These are phyloP conservation scores for Myrmecophaga tridactyla DNA, from an alignment of 2,113 vertebrate genomes.

Conservation along the genomic window DNA sequence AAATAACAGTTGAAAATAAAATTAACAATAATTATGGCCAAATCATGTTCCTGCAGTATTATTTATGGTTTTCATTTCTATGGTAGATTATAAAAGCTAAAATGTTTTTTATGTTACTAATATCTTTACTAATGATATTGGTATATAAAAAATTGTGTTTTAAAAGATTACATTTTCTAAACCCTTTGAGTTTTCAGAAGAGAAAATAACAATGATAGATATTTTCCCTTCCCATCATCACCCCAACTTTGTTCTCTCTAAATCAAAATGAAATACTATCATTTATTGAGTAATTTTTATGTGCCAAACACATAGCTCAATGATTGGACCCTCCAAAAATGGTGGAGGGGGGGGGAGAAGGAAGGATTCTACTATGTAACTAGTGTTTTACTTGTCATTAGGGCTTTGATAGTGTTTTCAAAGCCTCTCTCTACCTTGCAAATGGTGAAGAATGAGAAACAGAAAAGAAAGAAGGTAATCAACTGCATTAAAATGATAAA, in stretches of 20 bases:
- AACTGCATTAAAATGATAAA: neutral
- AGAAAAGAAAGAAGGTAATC: neutral
- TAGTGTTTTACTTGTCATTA: neutral
- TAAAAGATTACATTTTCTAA: slow-evolving; percentile 6
- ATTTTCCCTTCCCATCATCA: neutral
- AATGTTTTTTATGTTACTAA: slow-evolving; percentile 18
- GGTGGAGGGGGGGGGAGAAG: neutral
- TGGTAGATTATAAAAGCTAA: slow-evolving; percentile 7
- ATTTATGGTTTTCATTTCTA: slow-evolving; percentile 51
- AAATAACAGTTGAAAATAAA: slow-evolving; percentile 28
- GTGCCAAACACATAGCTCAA: neutral
- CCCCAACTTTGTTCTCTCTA: neutral
- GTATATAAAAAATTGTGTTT: neutral
- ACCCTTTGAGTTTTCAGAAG: neutral
- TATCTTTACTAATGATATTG: slow-evolving; percentile 26
- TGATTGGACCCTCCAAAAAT: neutral
- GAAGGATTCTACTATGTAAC: neutral
- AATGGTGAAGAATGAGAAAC: neutral
- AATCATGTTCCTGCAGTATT: neutral
- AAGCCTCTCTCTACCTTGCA: neutral
- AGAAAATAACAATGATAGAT: neutral
- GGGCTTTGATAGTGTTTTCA: neutral
- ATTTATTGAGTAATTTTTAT: neutral
- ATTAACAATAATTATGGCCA: slow-evolving; percentile 25
- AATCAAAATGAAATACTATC: neutral